phyloP scores from a whole-genome alignment of 2,888 invertebrate species.

The Tridacna gigas region DNA sequence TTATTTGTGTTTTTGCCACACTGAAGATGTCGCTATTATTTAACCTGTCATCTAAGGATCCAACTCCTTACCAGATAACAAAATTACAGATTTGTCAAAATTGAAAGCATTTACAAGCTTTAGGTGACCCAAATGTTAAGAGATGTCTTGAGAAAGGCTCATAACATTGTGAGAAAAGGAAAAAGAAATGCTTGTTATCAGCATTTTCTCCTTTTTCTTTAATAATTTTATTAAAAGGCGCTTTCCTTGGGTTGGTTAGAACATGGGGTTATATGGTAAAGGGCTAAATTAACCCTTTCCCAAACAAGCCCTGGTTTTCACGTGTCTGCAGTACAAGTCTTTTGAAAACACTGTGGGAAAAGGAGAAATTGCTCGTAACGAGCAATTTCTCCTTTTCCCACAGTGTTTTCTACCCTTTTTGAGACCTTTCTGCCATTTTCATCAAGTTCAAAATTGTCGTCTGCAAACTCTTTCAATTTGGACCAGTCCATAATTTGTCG shows the following conservation, averaged over 20 bases:
- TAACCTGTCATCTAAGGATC: not conserved
- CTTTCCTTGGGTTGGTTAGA: not conserved
- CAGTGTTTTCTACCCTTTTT: not conserved
- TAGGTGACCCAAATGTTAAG: not conserved
- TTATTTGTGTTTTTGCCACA: too few relatives aligned
- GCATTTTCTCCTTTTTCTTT: not conserved
- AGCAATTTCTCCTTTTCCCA: not conserved
- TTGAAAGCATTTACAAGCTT: not conserved
- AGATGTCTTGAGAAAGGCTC: not conserved
- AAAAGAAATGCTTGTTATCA: not conserved
- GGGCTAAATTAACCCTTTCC: not conserved
- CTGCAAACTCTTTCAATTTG: too few relatives aligned
- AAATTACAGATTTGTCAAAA: not conserved
- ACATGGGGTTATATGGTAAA: not conserved
- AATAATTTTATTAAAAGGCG: not conserved
- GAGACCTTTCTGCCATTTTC: too few relatives aligned
- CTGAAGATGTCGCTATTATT: too few relatives aligned
- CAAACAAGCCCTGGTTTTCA: not conserved
- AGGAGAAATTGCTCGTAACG: too few relatives aligned
- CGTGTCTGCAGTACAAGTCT: not conserved
- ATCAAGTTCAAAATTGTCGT: too few relatives aligned
- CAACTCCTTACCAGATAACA: not conserved
- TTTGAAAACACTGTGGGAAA: not conserved
- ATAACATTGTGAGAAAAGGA: not conserved
- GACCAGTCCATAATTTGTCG: too few relatives aligned